These are phyloP conservation scores for Chrysolophus pictus DNA, from an alignment of 2,797 vertebrate species.

Conservation along the genomic window DNA sequence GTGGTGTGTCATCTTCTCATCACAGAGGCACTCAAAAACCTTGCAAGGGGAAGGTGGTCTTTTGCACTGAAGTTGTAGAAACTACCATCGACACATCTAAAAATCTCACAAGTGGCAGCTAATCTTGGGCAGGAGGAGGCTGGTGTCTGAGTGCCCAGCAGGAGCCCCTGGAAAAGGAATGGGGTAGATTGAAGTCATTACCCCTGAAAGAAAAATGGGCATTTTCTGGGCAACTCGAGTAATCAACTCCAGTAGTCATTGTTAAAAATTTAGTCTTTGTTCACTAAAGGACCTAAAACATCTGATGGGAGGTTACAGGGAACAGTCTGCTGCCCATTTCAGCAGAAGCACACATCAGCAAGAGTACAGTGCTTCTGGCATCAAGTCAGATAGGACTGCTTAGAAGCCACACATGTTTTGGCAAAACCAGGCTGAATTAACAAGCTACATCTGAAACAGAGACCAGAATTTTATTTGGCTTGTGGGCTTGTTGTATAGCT, in stretches of 20 bases:
- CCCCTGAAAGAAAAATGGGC: rapidly evolving
- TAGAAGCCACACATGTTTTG: background rate
- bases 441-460: background rate
- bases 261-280: background rate
- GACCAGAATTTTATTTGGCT: background rate
- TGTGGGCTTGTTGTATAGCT: background rate
- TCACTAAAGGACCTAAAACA: background rate
- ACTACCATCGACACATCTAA: background rate
- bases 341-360: rapidly evolving
- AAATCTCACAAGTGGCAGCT: background rate
- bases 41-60: background rate
- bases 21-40: background rate
- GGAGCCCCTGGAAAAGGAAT: background rate
- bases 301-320: background rate
- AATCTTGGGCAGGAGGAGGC: background rate
- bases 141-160: rapidly evolving
- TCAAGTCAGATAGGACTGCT: rapidly evolving
- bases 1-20: background rate
- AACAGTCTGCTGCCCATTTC: no score
- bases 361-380: background rate
- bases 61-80: background rate
- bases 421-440: background rate
- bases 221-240: rapidly evolving
- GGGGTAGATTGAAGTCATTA: rapidly evolving
- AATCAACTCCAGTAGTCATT: background rate